Evolutionary conservation across 2,797 vertebrate genomes (phyloP).

Genomic region (Ciconia nigra): DNA sequence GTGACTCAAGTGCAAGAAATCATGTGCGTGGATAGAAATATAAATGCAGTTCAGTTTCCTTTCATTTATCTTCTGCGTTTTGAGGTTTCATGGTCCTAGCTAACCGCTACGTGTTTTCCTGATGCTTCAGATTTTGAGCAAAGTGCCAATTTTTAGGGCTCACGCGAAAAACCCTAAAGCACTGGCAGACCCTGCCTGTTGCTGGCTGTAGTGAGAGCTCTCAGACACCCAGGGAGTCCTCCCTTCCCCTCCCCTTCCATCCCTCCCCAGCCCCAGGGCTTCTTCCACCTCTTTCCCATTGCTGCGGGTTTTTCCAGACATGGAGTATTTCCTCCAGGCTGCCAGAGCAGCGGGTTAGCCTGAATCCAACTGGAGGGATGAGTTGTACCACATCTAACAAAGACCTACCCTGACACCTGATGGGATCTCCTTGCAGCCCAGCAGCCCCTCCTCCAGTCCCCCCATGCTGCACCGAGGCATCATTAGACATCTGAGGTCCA

Average conservation of each 20-base stretch:
- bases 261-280: rapidly evolving
- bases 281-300: background rate
- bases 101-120: rapidly evolving
- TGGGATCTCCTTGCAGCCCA: background rate
- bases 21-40: background rate
- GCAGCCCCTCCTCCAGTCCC: too few species aligned
- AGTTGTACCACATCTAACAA: background rate
- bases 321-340: background rate
- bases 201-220: background rate
- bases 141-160: background rate
- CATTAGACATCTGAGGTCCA: background rate
- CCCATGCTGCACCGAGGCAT: background rate
- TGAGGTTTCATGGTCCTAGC: background rate
- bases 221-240: rapidly evolving
- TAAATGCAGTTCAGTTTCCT: background rate
- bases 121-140: background rate
- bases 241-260: background rate
- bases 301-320: background rate
- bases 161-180: background rate
- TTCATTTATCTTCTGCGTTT: background rate
- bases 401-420: background rate
- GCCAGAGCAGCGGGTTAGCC: background rate
- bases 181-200: background rate
- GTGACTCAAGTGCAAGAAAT: background rate
- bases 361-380: background rate